These are phyloP conservation scores for Gulo gulo DNA, from an alignment of 2,113 vertebrate genomes.

Conservation along the genomic window DNA sequence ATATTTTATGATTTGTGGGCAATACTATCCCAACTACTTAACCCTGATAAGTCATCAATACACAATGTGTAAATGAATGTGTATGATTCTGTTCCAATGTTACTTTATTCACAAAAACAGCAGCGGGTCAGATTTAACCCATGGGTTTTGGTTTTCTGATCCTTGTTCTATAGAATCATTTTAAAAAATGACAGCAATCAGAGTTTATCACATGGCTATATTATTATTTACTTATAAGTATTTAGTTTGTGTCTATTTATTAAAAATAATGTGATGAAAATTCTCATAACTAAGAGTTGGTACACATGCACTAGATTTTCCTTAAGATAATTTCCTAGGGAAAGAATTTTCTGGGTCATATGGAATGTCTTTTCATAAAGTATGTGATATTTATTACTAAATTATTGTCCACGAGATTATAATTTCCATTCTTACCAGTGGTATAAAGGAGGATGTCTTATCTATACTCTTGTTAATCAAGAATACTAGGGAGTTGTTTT, in stretches of 20 bases:
- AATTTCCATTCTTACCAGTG: not conserved
- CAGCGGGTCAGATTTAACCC: not conserved
- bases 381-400: not conserved
- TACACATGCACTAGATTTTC: not conserved
- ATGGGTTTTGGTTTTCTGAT: not conserved
- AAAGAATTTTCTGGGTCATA: not conserved
- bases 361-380: not conserved
- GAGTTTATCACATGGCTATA: not conserved
- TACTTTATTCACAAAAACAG: constrained; percentile 18
- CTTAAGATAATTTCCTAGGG: not conserved
- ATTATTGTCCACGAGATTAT: not conserved
- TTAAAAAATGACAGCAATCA: not conserved
- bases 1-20: not conserved
- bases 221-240: not conserved
- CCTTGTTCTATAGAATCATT: not conserved
- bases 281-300: not conserved
- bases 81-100: not conserved
- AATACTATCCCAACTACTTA: not conserved
- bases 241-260: not conserved
- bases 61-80: not conserved
- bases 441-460: not conserved
- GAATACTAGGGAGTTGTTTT: not conserved
- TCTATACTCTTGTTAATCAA: not conserved
- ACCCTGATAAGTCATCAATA: not conserved
- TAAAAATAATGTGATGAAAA: not conserved